phyloP scores from a whole-genome alignment of 2,113 vertebrate genomes.

The Sceloporus tristichus region DNA sequence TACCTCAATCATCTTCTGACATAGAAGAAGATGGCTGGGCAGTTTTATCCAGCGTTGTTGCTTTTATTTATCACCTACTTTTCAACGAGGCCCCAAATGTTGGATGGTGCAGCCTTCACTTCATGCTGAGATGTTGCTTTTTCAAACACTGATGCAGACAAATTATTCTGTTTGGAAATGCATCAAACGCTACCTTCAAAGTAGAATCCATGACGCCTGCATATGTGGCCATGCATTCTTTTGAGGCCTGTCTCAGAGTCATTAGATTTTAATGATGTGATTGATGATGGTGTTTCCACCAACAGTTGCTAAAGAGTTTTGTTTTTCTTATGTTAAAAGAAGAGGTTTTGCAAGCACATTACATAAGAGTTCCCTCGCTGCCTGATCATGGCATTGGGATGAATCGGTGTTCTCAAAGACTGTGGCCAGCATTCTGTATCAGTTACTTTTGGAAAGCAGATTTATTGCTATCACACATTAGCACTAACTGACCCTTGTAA shows the following conservation, averaged over 20 bases:
- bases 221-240: conserved; percentile 25
- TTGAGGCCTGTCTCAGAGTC: conserved; percentile 56
- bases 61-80: background rate
- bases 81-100: background rate
- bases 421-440: too few relatives aligned
- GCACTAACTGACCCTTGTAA: too few relatives aligned
- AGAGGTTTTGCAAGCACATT: conserved; percentile 10
- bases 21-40: background rate
- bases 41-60: background rate
- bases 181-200: conserved; percentile 66
- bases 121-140: conserved; percentile 43
- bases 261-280: conserved; percentile 46
- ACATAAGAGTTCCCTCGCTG: background rate
- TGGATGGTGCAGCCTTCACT: conserved; percentile 15
- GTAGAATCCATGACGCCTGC: conserved; percentile 21
- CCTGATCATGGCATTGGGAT: too few relatives aligned
- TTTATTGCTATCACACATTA: too few relatives aligned
- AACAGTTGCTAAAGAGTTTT: conserved; percentile 34
- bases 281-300: conserved; percentile 46
- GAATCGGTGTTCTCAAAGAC: too few relatives aligned
- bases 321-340: conserved; percentile 20
- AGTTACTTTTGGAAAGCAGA: too few relatives aligned
- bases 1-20: background rate
- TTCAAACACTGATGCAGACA: conserved; percentile 47
- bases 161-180: conserved; percentile 67